These are phyloP conservation scores for Acropternis orthonyx DNA, from an alignment of 2,797 vertebrate genomes.

Conservation along the genomic window DNA sequence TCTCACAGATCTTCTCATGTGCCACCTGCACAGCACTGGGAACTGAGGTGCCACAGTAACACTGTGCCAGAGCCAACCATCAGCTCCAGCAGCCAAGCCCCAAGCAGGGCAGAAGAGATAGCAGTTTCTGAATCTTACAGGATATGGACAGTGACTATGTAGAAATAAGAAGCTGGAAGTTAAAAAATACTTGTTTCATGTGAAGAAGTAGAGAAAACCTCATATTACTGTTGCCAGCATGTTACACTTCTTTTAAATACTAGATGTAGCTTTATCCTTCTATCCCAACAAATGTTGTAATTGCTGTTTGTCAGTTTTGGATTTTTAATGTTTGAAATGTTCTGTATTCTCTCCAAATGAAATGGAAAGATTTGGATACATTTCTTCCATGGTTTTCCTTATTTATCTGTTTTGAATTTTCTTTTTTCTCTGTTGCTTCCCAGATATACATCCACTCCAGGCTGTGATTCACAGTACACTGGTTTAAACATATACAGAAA, in stretches of 20 bases:
- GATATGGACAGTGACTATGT: not conserved
- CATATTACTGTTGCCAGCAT: not conserved
- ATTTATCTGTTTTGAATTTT: not conserved
- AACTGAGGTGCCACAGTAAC: not conserved
- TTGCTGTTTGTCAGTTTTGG: not conserved
- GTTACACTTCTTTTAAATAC: not conserved
- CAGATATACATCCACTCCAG: not conserved
- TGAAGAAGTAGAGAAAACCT: not conserved
- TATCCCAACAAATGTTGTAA: not conserved
- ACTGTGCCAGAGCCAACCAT: rapidly evolving
- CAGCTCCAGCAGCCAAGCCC: not conserved
- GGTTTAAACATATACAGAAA: not conserved
- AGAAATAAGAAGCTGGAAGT: not conserved
- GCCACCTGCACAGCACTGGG: no score
- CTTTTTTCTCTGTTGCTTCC: not conserved
- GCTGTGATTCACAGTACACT: not conserved
- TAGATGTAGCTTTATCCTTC: not conserved
- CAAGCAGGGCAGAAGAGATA: not conserved
- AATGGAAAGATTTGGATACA: not conserved
- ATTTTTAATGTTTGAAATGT: not conserved
- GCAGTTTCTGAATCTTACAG: not conserved
- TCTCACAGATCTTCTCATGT: not conserved
- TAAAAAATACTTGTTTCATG: not conserved
- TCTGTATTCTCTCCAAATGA: not conserved
- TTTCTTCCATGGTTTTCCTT: not conserved